A percentile compares a stretch with the other conserved stretches of the same genome.
These are phyloP conservation scores for Amia ocellicauda DNA, from an alignment of 2,113 vertebrate genomes.

Conservation along the genomic window DNA sequence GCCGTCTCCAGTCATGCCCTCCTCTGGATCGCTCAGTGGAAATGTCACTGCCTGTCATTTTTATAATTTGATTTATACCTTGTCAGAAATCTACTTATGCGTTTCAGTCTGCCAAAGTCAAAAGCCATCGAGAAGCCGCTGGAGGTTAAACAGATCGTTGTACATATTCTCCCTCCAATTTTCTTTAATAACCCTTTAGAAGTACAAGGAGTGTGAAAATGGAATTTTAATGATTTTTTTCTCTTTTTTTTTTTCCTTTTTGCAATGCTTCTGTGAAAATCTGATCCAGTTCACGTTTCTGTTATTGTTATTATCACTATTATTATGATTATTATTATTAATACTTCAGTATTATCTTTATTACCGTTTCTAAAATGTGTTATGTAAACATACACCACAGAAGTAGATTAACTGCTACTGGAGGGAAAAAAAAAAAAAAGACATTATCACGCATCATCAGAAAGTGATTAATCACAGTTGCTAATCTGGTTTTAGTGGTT, in stretches of 20 bases:
- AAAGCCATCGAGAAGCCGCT: conserved; percentile 36
- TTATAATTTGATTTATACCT: conserved; percentile 55
- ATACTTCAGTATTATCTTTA: no score
- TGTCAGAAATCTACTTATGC: conserved; percentile 49
- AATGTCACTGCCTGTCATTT: conserved; percentile 53
- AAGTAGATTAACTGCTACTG: no score
- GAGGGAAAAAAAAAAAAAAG: no score
- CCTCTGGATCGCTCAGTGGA: conserved; percentile 32
- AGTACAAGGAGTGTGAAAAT: conserved; percentile 38
- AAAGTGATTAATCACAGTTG: no score
- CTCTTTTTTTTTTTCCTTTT: conserved; percentile 5
- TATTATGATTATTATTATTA: no score
- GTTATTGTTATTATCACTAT: not conserved
- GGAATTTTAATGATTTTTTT: conserved; percentile 41
- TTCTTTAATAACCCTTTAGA: conserved; percentile 47
- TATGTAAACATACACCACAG: no score
- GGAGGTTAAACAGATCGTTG: conserved; percentile 51
- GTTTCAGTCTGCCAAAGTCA: conserved; percentile 39
- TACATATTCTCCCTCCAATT: conserved; percentile 48
- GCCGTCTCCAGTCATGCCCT: not conserved
- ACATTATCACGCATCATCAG: no score
- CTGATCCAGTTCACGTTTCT: not conserved
- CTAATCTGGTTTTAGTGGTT: no score
- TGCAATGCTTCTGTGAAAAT: conserved; percentile 8
- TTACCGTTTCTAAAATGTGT: no score